Evolutionary conservation across 64 coral and sea anemone genomes (phyloP), one percentile per base, ranked within the genome.

Genomic region (Trachythela sp.): DNA sequence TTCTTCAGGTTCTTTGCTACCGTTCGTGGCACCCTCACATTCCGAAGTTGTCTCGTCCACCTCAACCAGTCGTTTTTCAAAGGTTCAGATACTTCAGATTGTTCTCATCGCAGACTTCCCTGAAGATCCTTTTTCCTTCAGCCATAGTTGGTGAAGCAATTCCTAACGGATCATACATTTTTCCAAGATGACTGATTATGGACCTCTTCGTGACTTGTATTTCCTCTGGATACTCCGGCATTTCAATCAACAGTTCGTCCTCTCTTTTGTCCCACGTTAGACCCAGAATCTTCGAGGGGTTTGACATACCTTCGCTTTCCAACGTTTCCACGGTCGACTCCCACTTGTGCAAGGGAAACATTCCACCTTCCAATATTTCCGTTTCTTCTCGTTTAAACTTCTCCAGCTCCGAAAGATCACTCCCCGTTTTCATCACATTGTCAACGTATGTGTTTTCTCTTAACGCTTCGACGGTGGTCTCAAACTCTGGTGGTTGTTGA

Each of bases 401-500:
- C 30, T 80, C 2, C 9, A 80, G 20, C 34, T 80, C 75, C 20
- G 20, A 2, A 20, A 35, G 27, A 80, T 40, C 17, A 10, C 37
- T 40, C 20, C 75, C 75, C 2, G 30, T 37, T 18, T 80, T 80
- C 75, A 80, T 80, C 34, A 80, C 2, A 35, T 80, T 80, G 75
- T 80, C 75, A 14, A 40, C 75, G 17, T 80, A 80, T 11, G 75
- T 80, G n/a, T 80, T 80, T 30, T 80, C 75, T 80, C 37, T 27
- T 40, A 80, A 80, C 8, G 9, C 75, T 40, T 36, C 29, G n/a
- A 77, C 8, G 71, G 71, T 77, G 26, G 2, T 35, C 11, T 29
- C 75, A 37, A 37, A 37, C 31, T 40, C 75, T 0, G 11, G 27
- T 5, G 75, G 75, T 80, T 80, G 9, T 37, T 36, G 32, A 18